These are phyloP conservation scores for Poeciliopsis infans DNA, from an alignment of 2,797 vertebrate species.

Conservation along the genomic window DNA sequence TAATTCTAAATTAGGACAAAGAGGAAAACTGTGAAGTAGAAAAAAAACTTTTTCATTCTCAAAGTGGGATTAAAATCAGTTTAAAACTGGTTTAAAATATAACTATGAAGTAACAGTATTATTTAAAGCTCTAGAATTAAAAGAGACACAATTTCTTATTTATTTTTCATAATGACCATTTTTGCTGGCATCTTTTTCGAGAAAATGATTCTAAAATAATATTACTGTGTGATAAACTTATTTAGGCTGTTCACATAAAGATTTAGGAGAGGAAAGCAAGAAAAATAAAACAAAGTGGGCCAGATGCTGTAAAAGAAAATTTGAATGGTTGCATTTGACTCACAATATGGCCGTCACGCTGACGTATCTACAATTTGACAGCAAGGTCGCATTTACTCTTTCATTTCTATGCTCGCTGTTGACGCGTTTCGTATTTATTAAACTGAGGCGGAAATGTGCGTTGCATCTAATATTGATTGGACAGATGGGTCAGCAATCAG, in stretches of 20 bases:
- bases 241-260: not conserved
- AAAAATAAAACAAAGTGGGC: not conserved
- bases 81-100: too few relatives aligned
- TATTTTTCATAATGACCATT: not conserved
- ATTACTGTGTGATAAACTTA: not conserved
- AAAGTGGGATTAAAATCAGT: not conserved
- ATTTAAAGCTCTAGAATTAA: not conserved
- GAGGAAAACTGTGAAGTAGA: not conserved
- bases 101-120: not conserved
- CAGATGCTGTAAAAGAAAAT: not conserved
- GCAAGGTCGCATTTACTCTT: not conserved
- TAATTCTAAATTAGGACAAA: not conserved
- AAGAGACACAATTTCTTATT: not conserved
- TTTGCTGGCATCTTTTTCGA: not conserved
- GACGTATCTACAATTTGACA: not conserved
- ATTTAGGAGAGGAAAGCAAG: not conserved
- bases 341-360: not conserved
- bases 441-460: conserved; percentile 21
- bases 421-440: not conserved
- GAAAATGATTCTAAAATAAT: not conserved
- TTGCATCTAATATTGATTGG: conserved; percentile 30
- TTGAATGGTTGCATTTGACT: not conserved
- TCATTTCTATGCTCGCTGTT: not conserved
- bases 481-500: rapidly evolving
- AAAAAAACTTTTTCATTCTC: not conserved